Evolutionary conservation across 2,797 vertebrate genomes (phyloP), one percentile per base, ranked within the genome.

Genomic region (Galaxias olidus): DNA sequence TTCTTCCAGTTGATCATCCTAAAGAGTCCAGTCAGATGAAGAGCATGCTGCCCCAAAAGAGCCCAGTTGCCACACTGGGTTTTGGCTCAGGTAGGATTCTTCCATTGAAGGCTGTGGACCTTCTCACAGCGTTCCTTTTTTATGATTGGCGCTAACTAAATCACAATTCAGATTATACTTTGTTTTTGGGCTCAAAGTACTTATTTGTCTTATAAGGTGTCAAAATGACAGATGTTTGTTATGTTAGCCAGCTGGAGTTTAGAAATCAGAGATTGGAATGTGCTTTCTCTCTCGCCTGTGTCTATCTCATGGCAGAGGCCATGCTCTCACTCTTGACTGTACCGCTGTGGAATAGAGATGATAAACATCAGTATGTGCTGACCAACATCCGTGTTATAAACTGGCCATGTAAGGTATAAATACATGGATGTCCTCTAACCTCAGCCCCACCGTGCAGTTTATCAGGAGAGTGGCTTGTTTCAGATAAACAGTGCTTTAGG

Each of bases 41-140:
- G 74, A 91, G 85, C 78, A 94, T 93, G 93, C 88, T 93, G 78
- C 91, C 92, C 10, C 92, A 93, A 69, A 91, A 92, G 87, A 91
- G 76, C 57, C 84, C 90, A 19, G 82, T 90, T 4, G 63, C 89
- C 57, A 84, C 92, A 10, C 79, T 94, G 79, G 88, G 83, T 78
- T 85, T 78, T 55, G 68, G 76, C 70, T 88, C 90, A 86, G 93
- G 94, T 95, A 89, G 74, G 73, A 73, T 43, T 49, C 42, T 43
- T 14, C 14, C 44, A n/a, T n/a, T n/a, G n/a, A n/a, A n/a, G n/a
- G n/a, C n/a, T n/a, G n/a, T n/a, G n/a, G n/a, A n/a, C 46, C 18
- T 17, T 18, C 51, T 51, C 49, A n/a, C n/a, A 7, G 7, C 48
- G 13, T 14, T 49, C 48, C n/a, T n/a, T 49, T 4, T 18, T 13